Base-by-base conservation (phyloP, 2,113 vertebrate genomes). In the Paedocypris sp. region DNA sequence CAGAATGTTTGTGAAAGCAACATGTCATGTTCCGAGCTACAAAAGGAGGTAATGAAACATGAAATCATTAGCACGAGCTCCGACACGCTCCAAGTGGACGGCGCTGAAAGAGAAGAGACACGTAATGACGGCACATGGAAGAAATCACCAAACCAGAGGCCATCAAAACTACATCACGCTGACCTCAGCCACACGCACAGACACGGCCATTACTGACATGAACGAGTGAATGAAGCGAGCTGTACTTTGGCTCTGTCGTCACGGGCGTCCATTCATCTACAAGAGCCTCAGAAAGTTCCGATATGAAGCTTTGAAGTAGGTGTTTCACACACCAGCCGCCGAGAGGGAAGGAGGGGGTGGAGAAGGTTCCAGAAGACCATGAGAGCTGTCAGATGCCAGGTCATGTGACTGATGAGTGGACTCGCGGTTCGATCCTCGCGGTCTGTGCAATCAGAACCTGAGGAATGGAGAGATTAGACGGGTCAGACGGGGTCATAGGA, bases 401-500 rank as follows among this genome's bases (percentile, higher is more conserved):
- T 57, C 19, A 51, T 3, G 43, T 73, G 71, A 80, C 69, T 74
- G 78, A 77, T 74, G 72, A 77, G 18, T 12, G 15, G 65, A 23
- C 25, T 33, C 32, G 35, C 50, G 47, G 78, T 81, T 84, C 80
- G 69, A 83, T 75, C 59, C 75, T 5, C 54, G 36, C 53, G 51
- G 31, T 65, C 64, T 67, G 71, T 41, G 67, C 66, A 65, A 71
- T 64, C 68, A 79, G 76, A 85, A 77, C 80, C 75, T 58, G 69
- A 78, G 72, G 71, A 82, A 80, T 48, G 51, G 70, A 53, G 66
- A 73, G 74, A 81, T 81, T 79, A 83, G 46, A 60, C 54, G 71
- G 77, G 82, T 83, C 72, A 71, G 42, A 71, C 68, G 72, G 69
- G 77, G 79, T 81, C 77, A 77, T 52, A 39, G 51, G 59, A 79